Percentiles rank a stretch among this genome's conserved stretches.
Conservation (phyloP, 2,888 invertebrate species). For the Eilema caniola region DNA sequence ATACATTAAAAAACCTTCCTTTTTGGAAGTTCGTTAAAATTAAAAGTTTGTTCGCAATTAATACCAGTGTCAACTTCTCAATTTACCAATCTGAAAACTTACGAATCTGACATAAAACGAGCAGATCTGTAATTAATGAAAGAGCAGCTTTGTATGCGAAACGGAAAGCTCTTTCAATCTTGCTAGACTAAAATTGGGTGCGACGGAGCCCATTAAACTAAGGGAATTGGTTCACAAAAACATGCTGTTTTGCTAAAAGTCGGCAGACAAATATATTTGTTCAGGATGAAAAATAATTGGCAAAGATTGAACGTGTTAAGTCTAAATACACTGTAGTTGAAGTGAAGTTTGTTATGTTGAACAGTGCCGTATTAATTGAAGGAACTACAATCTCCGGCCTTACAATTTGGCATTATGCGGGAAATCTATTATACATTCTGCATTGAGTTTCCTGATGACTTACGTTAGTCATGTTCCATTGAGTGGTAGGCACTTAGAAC, state of each 20-base stretch:
- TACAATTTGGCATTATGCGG: not conserved
- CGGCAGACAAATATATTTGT: constrained; percentile 39
- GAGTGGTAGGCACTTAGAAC: not conserved
- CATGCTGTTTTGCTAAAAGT: constrained; percentile 44
- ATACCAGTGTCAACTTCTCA: not conserved
- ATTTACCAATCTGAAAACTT: constrained; percentile 26
- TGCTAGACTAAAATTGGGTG: constrained; percentile 40
- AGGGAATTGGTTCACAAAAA: constrained; percentile 51
- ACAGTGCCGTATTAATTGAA: not conserved
- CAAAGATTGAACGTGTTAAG: not conserved
- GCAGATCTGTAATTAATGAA: constrained; percentile 33
- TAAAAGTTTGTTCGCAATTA: not conserved
- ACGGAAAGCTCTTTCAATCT: constrained; percentile 50
- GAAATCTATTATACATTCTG: not conserved
- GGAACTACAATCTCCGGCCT: no score
- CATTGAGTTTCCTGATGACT: not conserved
- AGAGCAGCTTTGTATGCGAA: constrained; percentile 45
- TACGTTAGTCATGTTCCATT: no score
- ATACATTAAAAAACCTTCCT: no score
- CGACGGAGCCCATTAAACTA: constrained; percentile 35
- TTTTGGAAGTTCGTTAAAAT: no score
- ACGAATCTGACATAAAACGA: constrained; percentile 25
- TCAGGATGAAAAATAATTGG: constrained; percentile 28
- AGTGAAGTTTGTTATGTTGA: not conserved
- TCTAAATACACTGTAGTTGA: not conserved